Evolutionary conservation across 2,888 invertebrate species (phyloP).

Genomic region (Noctua fimbriata): DNA sequence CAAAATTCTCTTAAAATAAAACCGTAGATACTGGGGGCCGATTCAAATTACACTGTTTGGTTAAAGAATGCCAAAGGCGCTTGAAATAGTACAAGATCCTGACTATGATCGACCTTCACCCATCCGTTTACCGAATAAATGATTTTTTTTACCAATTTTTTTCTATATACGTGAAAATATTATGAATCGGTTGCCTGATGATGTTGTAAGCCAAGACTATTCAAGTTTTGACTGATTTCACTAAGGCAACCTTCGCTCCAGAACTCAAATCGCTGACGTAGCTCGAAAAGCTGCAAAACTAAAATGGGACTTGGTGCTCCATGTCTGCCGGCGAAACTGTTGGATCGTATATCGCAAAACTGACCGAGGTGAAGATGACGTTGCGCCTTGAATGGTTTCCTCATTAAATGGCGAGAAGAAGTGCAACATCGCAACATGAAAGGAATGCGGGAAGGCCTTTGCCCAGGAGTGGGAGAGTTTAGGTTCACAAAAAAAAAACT

Average conservation of each 20-base stretch:
- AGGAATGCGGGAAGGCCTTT: background rate
- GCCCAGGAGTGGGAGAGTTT: background rate
- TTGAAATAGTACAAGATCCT: constrained; percentile 44
- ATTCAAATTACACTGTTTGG: constrained; percentile 62
- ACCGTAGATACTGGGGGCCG: constrained; percentile 23
- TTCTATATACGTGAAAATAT: background rate
- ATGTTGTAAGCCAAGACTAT: background rate
- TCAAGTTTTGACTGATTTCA: background rate
- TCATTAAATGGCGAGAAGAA: background rate
- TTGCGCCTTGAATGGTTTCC: background rate
- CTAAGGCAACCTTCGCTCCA: background rate
- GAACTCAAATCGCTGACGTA: background rate
- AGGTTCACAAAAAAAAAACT: background rate
- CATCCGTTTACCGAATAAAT: background rate
- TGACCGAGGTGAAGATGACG: background rate
- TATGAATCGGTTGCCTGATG: background rate
- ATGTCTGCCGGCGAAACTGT: background rate
- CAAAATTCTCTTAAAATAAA: constrained; percentile 43
- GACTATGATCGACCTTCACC: background rate
- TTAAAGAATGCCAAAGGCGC: constrained; percentile 60
- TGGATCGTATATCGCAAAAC: background rate
- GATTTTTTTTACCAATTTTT: background rate
- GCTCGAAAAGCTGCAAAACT: background rate
- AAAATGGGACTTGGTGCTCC: background rate
- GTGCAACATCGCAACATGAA: background rate